Percentiles rank a stretch among this genome's conserved stretches.
phyloP scores from a whole-genome alignment of 2,113 vertebrate species.

The Oryzias melastigma region DNA sequence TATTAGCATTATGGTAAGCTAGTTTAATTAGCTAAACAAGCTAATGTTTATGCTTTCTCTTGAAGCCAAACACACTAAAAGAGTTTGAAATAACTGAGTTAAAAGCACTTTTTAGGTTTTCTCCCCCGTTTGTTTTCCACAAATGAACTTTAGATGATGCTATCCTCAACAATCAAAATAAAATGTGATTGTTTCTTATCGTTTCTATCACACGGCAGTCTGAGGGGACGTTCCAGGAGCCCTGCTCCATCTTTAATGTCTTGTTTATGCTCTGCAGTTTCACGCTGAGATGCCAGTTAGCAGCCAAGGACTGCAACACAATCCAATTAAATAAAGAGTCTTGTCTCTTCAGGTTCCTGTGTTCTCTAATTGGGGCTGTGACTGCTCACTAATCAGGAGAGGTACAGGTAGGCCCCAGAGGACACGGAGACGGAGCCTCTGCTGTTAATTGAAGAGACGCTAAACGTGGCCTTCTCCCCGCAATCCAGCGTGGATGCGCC shows the following conservation, averaged over 20 bases:
- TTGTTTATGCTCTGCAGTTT: conserved; percentile 59
- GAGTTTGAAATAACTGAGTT: too few relatives aligned
- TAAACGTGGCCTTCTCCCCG: conserved; percentile 46
- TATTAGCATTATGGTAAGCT: too few relatives aligned
- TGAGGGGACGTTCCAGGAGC: conserved; percentile 17
- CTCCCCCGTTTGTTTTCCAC: too few relatives aligned
- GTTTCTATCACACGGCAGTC: conserved; percentile 21
- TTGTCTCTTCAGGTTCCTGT: conserved; percentile 73
- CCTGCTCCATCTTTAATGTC: conserved; percentile 58
- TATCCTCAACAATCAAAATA: conserved; percentile 8
- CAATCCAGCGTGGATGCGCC: conserved; percentile 29
- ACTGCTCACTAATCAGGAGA: conserved; percentile 75
- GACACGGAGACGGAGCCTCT: conserved; percentile 62
- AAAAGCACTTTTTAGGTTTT: too few relatives aligned
- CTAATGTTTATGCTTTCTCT: too few relatives aligned
- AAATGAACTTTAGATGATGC: too few relatives aligned
- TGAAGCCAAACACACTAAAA: too few relatives aligned
- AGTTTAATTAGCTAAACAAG: too few relatives aligned
- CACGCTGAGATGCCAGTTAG: conserved; percentile 60
- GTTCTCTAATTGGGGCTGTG: conserved; percentile 79
- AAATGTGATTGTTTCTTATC: conserved; percentile 6
- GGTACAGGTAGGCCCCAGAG: conserved; percentile 74
- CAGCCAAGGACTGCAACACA: conserved; percentile 67
- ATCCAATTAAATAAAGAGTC: conserved; percentile 78
- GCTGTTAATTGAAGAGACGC: conserved; percentile 74